Evolutionary conservation across 2,113 vertebrate species (phyloP).

Genomic region (Hyperoodon ampullatus): DNA sequence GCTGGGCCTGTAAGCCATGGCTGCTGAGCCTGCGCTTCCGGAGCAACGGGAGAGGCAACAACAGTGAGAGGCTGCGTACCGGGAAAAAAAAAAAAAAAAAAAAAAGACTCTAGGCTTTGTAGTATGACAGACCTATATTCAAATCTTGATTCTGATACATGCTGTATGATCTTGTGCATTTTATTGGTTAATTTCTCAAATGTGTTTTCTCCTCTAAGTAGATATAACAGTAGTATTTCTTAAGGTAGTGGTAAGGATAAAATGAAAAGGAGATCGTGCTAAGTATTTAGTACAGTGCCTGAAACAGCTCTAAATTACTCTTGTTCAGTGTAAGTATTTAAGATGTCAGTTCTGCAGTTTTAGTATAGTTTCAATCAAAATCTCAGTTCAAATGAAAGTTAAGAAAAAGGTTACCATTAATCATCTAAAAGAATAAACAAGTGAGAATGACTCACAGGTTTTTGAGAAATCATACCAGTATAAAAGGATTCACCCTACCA

Average conservation of each 20-base stretch:
- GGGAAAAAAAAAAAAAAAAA: too few relatives aligned
- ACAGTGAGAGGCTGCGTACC: too few relatives aligned
- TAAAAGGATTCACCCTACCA: neutral
- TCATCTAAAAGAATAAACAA: slow-evolving; percentile 28
- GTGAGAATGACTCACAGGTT: neutral
- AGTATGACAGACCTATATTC: neutral
- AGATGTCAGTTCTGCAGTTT: neutral
- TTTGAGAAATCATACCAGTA: neutral
- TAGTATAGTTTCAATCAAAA: neutral
- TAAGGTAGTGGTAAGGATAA: neutral
- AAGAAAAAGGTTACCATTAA: neutral
- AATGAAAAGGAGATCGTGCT: neutral
- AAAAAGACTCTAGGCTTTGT: neutral
- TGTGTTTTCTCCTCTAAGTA: neutral
- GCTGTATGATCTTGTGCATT: neutral
- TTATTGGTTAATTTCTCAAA: neutral
- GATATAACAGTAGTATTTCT: neutral
- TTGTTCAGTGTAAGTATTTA: slow-evolving; percentile 36
- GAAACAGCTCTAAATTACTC: slow-evolving; percentile 8
- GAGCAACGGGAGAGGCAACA: too few relatives aligned
- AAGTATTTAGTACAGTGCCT: neutral
- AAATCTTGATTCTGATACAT: slow-evolving; percentile 21
- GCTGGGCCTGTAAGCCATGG: too few relatives aligned
- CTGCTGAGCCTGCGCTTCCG: too few relatives aligned
- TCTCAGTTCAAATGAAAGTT: neutral